phyloP scores from a whole-genome alignment of 1,140 invertebrate species.

The Maconellicoccus hirsutus region DNA sequence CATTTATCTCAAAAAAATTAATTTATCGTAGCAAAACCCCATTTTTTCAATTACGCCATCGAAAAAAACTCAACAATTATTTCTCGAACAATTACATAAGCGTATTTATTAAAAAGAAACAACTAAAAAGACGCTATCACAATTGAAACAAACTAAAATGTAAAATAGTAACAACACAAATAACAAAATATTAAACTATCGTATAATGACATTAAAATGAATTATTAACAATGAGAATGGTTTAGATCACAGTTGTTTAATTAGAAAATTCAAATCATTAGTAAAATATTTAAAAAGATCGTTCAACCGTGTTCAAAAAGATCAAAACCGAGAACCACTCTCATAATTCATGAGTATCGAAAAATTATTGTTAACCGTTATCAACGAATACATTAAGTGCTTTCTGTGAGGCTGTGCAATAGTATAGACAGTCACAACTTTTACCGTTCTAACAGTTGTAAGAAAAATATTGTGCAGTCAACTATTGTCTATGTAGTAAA shows the following conservation, averaged over 20 bases:
- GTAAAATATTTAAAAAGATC: too few relatives aligned
- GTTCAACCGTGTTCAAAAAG: neutral
- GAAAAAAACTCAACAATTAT: too few relatives aligned
- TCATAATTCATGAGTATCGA: neutral
- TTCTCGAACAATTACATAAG: neutral
- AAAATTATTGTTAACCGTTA: neutral
- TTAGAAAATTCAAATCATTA: too few relatives aligned
- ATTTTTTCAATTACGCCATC: too few relatives aligned
- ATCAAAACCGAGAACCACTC: neutral
- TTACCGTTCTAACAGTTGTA: neutral
- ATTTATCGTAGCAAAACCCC: too few relatives aligned
- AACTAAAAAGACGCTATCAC: constrained; percentile 8
- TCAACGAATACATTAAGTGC: neutral
- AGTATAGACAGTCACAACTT: neutral
- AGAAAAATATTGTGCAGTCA: neutral
- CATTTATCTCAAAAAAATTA: too few relatives aligned
- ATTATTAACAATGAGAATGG: neutral
- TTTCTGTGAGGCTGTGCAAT: neutral
- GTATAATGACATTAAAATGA: neutral
- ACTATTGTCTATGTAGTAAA: neutral
- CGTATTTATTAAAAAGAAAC: constrained; percentile 9
- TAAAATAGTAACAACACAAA: neutral
- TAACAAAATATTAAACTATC: neutral
- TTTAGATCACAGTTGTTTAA: constrained; percentile 1
- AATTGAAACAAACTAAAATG: neutral